Evolutionary conservation across 2,888 invertebrate species (phyloP).

Genomic region (Ochropleura leucogaster): DNA sequence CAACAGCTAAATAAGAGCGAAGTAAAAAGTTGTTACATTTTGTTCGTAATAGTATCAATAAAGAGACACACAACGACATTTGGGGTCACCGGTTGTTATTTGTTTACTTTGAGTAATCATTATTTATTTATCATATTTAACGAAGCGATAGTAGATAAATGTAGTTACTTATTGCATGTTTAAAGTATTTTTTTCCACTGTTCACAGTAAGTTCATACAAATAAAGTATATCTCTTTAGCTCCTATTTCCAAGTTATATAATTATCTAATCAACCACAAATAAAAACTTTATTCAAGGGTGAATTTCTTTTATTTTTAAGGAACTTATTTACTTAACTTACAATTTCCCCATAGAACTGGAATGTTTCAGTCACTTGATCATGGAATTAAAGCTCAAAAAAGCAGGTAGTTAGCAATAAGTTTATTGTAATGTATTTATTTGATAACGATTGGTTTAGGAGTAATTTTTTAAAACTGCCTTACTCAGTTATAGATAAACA

Average conservation of each 20-base stretch:
- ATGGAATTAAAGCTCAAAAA: conserved; percentile 1
- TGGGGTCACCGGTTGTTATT: conserved; percentile 48
- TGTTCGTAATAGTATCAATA: conserved; percentile 33
- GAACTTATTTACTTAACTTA: background rate
- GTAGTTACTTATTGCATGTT: background rate
- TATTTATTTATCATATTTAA: conserved; percentile 43
- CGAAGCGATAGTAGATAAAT: conserved; percentile 19
- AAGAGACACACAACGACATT: conserved; percentile 32
- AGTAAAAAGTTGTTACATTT: conserved; percentile 29
- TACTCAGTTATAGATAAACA: background rate
- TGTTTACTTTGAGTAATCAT: conserved; percentile 33
- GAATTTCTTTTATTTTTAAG: no score
- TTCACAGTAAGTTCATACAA: background rate
- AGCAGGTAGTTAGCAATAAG: background rate
- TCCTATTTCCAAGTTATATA: background rate
- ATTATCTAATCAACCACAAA: background rate
- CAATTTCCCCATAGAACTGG: background rate
- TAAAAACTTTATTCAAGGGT: background rate
- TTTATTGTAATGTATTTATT: background rate
- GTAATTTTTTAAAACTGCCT: background rate
- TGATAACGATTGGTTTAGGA: background rate
- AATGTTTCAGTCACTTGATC: background rate
- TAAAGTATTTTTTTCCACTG: conserved; percentile 45
- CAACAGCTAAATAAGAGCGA: background rate
- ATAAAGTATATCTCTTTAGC: background rate